phyloP scores from a whole-genome alignment of 2,797 vertebrate species.

The Diglossa cyanea region DNA sequence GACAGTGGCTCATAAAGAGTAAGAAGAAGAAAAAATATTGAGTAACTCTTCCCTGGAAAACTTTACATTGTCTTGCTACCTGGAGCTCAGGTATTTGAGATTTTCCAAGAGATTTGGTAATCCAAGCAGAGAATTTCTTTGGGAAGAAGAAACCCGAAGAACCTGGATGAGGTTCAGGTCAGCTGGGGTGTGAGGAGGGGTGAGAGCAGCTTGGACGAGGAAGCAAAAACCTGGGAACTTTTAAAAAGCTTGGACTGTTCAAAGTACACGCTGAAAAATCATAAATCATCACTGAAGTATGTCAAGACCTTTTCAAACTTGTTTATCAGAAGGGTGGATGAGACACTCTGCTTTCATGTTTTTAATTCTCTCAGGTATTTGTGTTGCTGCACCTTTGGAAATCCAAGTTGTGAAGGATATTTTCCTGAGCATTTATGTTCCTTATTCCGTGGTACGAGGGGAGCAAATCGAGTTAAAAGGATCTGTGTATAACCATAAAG shows the following conservation, averaged over 20 bases:
- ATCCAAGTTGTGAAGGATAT: slow-evolving; percentile 76
- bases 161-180: neutral
- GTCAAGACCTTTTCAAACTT: neutral
- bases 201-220: neutral
- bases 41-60: neutral
- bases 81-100: neutral
- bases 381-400: slow-evolving; percentile 76
- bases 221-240: neutral
- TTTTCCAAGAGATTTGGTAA: neutral
- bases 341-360: neutral
- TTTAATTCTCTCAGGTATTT: slow-evolving; percentile 75
- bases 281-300: neutral
- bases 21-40: neutral
- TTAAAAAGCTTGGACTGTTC: neutral
- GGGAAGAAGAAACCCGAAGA: neutral
- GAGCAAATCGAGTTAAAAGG: slow-evolving; percentile 83
- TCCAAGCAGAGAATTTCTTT: neutral
- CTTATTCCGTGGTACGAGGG: slow-evolving; percentile 85
- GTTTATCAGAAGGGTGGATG: neutral
- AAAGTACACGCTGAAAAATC: neutral
- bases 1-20: neutral
- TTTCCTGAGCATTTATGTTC: slow-evolving; percentile 79
- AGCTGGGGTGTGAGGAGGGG: neutral
- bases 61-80: neutral
- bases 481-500: slow-evolving; percentile 80